phyloP scores from a whole-genome alignment of 2,113 vertebrate genomes.

The Ivindomyrus marchei region DNA sequence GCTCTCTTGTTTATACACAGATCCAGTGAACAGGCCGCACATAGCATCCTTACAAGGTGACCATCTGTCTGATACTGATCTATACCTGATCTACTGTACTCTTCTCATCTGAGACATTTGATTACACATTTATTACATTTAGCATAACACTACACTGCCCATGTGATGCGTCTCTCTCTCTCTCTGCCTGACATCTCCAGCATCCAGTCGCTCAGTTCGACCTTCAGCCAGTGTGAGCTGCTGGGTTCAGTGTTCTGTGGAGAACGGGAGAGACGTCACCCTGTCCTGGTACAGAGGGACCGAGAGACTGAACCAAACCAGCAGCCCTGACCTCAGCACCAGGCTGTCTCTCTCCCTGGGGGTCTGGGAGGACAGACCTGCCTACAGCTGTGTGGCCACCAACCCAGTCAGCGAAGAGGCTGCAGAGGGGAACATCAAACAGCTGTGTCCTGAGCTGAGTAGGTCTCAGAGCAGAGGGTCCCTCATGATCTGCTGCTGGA shows the following conservation, averaged over 20 bases:
- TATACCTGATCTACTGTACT: too few relatives aligned
- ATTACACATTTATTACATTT: too few relatives aligned
- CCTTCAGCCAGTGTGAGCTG: background rate
- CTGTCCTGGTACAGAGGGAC: too few relatives aligned
- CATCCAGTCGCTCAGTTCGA: background rate
- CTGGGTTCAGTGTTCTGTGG: background rate
- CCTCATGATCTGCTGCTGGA: background rate
- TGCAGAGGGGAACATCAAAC: background rate
- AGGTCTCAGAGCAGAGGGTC: background rate
- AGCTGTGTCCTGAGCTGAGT: constrained; percentile 14
- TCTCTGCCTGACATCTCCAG: too few relatives aligned
- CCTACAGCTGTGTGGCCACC: constrained; percentile 26
- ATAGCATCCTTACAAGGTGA: background rate
- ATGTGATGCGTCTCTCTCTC: rapidly evolving
- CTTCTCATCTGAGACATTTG: too few relatives aligned
- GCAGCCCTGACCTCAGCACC: constrained; percentile 6
- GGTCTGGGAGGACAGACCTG: background rate
- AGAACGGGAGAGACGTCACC: too few relatives aligned
- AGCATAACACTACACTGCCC: too few relatives aligned
- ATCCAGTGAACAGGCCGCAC: background rate
- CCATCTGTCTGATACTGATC: background rate
- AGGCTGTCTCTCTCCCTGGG: constrained; percentile 25
- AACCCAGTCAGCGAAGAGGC: constrained; percentile 28
- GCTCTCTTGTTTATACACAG: background rate
- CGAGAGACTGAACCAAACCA: constrained; percentile 23